Conservation (phyloP, 2,797 vertebrate genomes). For the Oryzias dopingdopingensis region DNA sequence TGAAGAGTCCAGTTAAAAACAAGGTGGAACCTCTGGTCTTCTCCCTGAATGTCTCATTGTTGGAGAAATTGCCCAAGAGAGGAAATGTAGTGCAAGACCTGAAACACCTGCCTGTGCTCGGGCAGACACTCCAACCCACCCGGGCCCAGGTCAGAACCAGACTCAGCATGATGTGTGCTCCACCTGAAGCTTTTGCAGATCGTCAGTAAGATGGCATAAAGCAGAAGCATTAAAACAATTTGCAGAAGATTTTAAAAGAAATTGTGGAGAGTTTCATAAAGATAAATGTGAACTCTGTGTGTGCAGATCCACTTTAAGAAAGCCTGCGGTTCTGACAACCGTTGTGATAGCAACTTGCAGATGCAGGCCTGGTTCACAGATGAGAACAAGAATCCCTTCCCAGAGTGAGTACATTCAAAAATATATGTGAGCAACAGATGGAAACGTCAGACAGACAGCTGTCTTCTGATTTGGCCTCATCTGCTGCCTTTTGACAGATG, state of each 20-base stretch:
- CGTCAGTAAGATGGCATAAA: too few relatives aligned
- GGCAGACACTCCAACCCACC: constrained; percentile 22
- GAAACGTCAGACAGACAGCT: too few relatives aligned
- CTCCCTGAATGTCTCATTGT: constrained; percentile 45
- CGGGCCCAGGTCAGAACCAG: constrained; percentile 48
- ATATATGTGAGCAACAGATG: too few relatives aligned
- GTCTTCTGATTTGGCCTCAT: too few relatives aligned
- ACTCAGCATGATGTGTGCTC: not conserved
- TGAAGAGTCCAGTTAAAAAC: constrained; percentile 41
- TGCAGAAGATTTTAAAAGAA: too few relatives aligned
- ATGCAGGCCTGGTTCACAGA: constrained; percentile 57
- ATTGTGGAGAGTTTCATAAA: too few relatives aligned
- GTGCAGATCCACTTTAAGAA: constrained; percentile 63
- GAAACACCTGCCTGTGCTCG: constrained; percentile 48
- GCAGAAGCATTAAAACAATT: too few relatives aligned
- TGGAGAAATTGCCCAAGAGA: constrained; percentile 29
- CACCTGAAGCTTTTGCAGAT: too few relatives aligned
- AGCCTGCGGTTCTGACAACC: constrained; percentile 61
- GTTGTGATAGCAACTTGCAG: constrained; percentile 64
- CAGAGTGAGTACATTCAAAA: constrained; percentile 27
- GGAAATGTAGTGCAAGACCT: constrained; percentile 24
- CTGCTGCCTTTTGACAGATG: too few relatives aligned
- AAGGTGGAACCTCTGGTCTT: constrained; percentile 63
- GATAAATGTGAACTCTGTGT: too few relatives aligned
- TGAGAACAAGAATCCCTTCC: constrained; percentile 38